Percentiles rank a stretch among this genome's conserved stretches.
Evolutionary conservation across 2,113 vertebrate genomes (phyloP).

Genomic region (Cathartes aura): DNA sequence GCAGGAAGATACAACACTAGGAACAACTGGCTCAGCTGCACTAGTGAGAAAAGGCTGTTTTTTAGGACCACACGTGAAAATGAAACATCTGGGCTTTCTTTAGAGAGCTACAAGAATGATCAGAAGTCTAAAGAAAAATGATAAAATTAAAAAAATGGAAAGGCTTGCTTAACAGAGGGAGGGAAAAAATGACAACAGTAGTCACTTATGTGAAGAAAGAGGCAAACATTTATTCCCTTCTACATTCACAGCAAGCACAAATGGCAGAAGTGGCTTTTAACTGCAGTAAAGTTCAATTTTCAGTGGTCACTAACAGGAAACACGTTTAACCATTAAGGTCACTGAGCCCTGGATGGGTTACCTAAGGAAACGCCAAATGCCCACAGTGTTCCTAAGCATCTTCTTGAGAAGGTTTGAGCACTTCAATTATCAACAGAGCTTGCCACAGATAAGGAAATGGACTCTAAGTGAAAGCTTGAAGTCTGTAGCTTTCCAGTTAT

Average conservation of each 20-base stretch:
- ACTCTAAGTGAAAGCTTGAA: background rate
- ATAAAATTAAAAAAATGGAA: background rate
- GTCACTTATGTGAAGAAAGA: background rate
- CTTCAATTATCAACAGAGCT: background rate
- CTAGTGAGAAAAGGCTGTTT: background rate
- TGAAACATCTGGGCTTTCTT: background rate
- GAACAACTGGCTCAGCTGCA: background rate
- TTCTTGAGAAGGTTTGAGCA: background rate
- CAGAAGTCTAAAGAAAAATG: background rate
- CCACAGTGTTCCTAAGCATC: background rate
- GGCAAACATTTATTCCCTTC: background rate
- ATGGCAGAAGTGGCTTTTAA: background rate
- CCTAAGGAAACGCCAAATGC: background rate
- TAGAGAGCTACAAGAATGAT: background rate
- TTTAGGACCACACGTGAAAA: background rate
- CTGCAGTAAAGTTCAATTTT: background rate
- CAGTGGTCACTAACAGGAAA: conserved; percentile 5
- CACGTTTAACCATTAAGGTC: background rate
- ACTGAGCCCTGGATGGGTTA: background rate
- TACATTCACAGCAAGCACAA: background rate
- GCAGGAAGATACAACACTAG: background rate
- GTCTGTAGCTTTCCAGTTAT: background rate
- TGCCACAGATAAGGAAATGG: background rate
- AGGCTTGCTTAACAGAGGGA: background rate
- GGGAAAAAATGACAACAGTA: background rate